Evolutionary conservation across 2,888 invertebrate genomes (phyloP), one percentile per base, ranked within the genome.

Genomic region (Erebia palarica): DNA sequence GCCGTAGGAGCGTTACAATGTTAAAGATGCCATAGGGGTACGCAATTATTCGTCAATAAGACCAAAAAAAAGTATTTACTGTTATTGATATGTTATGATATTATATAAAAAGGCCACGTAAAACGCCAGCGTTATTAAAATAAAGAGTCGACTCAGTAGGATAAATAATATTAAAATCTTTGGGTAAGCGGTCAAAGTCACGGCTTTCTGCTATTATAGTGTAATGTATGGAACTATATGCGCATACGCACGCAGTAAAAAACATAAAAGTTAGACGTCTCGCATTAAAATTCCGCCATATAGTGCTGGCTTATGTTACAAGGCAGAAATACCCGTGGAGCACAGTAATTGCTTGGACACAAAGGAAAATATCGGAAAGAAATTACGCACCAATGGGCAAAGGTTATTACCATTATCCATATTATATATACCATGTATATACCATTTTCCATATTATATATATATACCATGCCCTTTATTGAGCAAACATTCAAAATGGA

Each of bases 261-360:
- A 61, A 71, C 68, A 71, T 75, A 75, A 74, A 71, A 70, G 68
- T 72, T 69, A 68, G 70, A 68, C 69, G 71, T 68, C 67, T 59
- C 69, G 68, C 76, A 75, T 76, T 75, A 75, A 76, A 76, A 76
- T 75, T 76, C 70, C 70, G 65, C 65, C 71, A 73, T 68, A 74
- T 71, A 73, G 66, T 73, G 71, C 66, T 61, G 70, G 71, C 65
- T 71, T 76, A 75, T 73, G 69, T 76, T 73, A 75, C 74, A 61
- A 70, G 51, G 70, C 71, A 36, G 53, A 69, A 72, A 63, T 58
- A 63, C 73, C 70, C 68, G 60, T 67, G 65, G 69, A 68, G 61
- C 65, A 71, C 73, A 75, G 75, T 74, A 77, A 74, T 77, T 75
- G 72, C 74, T 76, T 75, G 65, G 70, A 68, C 69, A 70, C 55